These are phyloP conservation scores for Egretta garzetta DNA, from an alignment of 2,113 vertebrate species.

Conservation along the genomic window DNA sequence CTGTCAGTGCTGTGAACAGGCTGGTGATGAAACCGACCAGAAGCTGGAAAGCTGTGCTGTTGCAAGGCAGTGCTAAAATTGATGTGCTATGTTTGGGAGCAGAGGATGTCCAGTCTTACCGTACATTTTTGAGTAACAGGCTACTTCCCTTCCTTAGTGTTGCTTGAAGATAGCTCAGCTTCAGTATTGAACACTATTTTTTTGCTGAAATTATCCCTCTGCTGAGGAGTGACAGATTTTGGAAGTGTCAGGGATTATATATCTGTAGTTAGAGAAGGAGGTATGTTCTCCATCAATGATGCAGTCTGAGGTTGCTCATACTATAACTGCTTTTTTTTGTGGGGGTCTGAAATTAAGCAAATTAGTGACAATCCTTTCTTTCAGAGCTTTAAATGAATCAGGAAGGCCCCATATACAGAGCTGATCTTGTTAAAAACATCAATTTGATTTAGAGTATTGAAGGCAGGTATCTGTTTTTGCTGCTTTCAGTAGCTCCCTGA, in stretches of 20 bases:
- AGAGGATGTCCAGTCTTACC: neutral
- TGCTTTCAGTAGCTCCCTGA: neutral
- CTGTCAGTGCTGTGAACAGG: neutral
- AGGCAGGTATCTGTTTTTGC: neutral
- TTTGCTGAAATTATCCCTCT: neutral
- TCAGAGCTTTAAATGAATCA: neutral
- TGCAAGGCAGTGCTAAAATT: neutral
- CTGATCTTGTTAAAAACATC: constrained; percentile 3
- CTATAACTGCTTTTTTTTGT: neutral
- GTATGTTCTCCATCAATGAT: neutral
- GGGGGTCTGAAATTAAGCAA: neutral
- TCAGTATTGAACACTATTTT: neutral
- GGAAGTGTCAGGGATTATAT: neutral
- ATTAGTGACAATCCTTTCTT: neutral
- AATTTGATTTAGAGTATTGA: neutral
- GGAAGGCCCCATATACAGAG: neutral
- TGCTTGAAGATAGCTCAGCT: neutral
- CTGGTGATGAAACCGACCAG: neutral
- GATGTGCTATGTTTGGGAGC: neutral
- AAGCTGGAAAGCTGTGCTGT: neutral
- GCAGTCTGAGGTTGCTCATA: neutral
- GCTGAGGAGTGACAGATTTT: neutral
- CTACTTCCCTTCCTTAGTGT: neutral
- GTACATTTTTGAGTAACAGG: neutral
- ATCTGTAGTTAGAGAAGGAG: neutral